Conservation (phyloP, 2,113 vertebrate species). For the Clarias gariepinus region DNA sequence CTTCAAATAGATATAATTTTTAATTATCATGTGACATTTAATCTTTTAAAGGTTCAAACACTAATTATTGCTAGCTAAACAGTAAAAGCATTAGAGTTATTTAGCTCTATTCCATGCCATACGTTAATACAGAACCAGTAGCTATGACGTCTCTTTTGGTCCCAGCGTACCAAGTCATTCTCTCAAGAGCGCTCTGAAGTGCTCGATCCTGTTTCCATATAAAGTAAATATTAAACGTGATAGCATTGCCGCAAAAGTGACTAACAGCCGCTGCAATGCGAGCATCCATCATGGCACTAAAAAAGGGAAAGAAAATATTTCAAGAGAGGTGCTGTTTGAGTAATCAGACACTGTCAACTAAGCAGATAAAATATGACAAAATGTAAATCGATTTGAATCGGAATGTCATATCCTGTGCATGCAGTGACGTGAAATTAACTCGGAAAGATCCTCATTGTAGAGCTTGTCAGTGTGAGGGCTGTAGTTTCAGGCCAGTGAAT, state of each 20-base stretch:
- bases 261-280: background rate
- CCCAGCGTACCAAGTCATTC: background rate
- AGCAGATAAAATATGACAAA: background rate
- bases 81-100: background rate
- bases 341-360: background rate
- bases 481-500: background rate
- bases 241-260: background rate
- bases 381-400: background rate
- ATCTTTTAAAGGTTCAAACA: background rate
- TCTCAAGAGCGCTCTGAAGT: background rate
- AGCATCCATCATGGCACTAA: background rate
- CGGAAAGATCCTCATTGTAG: background rate
- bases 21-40: background rate
- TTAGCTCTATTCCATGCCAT: background rate
- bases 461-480: background rate
- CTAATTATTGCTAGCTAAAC: background rate
- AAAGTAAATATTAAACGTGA: slow-evolving; percentile 3
- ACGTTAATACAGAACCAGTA: background rate
- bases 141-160: background rate
- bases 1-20: background rate
- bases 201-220: slow-evolving; percentile 20
- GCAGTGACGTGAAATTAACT: background rate
- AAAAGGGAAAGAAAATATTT: background rate
- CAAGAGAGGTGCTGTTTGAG: background rate
- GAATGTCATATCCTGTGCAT: background rate